These are phyloP conservation scores for Sus scrofa DNA, from an alignment of 2,113 vertebrate species.

Conservation along the genomic window DNA sequence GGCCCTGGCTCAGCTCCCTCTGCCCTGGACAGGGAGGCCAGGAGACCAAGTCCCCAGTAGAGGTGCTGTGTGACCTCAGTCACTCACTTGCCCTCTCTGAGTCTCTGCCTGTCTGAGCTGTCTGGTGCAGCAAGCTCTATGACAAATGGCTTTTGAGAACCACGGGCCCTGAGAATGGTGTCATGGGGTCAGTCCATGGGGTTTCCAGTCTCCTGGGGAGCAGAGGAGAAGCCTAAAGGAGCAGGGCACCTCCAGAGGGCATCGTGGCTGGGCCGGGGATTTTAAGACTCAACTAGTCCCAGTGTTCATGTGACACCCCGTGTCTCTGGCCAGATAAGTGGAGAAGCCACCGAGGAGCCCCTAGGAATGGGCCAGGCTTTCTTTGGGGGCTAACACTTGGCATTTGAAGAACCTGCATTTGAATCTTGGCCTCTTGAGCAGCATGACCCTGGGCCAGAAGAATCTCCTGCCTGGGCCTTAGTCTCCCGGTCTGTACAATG, in stretches of 20 bases:
- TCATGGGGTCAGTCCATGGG: not conserved
- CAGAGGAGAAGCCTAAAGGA: not conserved
- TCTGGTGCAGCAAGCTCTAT: rapidly evolving
- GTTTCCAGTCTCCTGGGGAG: not conserved
- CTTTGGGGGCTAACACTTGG: not conserved
- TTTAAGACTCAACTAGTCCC: not conserved
- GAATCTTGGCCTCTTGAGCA: rapidly evolving
- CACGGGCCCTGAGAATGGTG: not conserved
- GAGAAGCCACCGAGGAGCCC: too few relatives aligned
- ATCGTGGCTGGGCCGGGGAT: not conserved
- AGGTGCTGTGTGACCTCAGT: not conserved
- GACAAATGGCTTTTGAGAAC: not conserved
- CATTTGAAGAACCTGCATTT: not conserved
- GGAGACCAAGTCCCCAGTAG: not conserved
- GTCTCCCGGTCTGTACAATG: not conserved
- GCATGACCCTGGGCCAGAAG: not conserved
- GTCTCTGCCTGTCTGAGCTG: not conserved
- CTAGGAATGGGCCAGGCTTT: not conserved
- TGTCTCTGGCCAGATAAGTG: not conserved
- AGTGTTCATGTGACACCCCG: rapidly evolving
- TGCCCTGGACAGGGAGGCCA: not conserved
- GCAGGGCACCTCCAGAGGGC: not conserved
- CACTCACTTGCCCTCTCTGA: not conserved
- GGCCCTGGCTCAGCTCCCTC: not conserved
- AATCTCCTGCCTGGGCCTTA: not conserved